A percentile compares a stretch with the other conserved stretches of the same genome.
phyloP scores from a whole-genome alignment of 2,113 vertebrate species.

The Aplodontia rufa region DNA sequence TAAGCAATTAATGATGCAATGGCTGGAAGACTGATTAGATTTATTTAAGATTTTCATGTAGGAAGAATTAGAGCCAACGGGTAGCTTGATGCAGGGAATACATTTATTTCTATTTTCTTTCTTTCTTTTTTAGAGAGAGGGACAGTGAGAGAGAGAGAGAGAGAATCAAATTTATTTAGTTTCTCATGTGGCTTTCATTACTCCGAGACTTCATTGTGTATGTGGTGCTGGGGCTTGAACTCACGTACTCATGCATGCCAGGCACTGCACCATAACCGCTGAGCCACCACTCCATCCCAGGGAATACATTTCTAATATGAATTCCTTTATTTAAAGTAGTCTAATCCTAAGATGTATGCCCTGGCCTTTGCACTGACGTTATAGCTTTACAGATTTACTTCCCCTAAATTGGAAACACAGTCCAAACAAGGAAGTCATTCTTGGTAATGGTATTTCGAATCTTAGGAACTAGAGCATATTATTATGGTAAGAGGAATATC shows the following conservation, averaged over 20 bases:
- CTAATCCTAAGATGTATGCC: not conserved
- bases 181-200: no score
- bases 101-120: not conserved
- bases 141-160: no score
- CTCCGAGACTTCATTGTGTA: no score
- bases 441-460: not conserved
- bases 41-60: not conserved
- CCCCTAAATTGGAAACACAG: not conserved
- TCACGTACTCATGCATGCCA: no score
- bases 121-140: no score
- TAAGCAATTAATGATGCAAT: not conserved
- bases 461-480: not conserved
- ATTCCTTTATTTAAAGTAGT: not conserved
- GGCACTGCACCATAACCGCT: no score
- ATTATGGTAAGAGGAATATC: not conserved
- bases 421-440: not conserved
- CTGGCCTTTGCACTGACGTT: not conserved
- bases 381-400: not conserved
- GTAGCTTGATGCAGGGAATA: not conserved
- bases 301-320: not conserved
- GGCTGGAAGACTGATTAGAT: not conserved
- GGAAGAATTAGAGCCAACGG: not conserved
- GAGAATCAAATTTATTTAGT: no score
- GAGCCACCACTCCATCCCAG: no score
- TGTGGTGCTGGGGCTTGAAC: no score